phyloP scores from a whole-genome alignment of 2,888 invertebrate species.

The Mythimna ferrago region DNA sequence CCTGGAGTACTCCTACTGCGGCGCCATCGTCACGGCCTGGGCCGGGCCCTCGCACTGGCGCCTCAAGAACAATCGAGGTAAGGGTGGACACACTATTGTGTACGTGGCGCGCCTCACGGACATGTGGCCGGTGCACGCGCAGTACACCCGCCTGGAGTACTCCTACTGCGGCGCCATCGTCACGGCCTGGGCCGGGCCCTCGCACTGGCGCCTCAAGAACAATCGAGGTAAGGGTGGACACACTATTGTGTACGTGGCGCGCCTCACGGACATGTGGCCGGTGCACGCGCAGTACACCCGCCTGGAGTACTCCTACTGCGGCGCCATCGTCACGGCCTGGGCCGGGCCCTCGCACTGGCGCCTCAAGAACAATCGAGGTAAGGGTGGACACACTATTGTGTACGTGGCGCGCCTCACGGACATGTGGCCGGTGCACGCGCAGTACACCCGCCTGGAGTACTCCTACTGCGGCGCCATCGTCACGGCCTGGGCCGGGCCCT shows the following conservation, averaged over 20 bases:
- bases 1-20: conserved; percentile 93
- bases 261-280: conserved; percentile 90
- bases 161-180: conserved; percentile 92
- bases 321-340: conserved; percentile 92
- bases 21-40: conserved; percentile 92
- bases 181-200: conserved; percentile 95
- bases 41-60: conserved; percentile 97
- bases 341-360: conserved; percentile 97
- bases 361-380: conserved; percentile 89
- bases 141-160: conserved; percentile 92
- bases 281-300: conserved; percentile 82
- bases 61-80: conserved; percentile 89
- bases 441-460: conserved; percentile 92
- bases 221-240: conserved; percentile 78
- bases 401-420: conserved; percentile 84
- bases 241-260: too few relatives aligned
- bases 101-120: conserved; percentile 84
- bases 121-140: conserved; percentile 86
- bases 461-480: conserved; percentile 92
- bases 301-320: conserved; percentile 93
- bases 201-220: conserved; percentile 94
- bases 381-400: too few relatives aligned
- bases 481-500: conserved; percentile 95
- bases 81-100: too few relatives aligned
- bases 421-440: conserved; percentile 86